Evolutionary conservation across 2,113 vertebrate genomes (phyloP), one percentile per base, ranked within the genome.

Genomic region (Rhea americana): DNA sequence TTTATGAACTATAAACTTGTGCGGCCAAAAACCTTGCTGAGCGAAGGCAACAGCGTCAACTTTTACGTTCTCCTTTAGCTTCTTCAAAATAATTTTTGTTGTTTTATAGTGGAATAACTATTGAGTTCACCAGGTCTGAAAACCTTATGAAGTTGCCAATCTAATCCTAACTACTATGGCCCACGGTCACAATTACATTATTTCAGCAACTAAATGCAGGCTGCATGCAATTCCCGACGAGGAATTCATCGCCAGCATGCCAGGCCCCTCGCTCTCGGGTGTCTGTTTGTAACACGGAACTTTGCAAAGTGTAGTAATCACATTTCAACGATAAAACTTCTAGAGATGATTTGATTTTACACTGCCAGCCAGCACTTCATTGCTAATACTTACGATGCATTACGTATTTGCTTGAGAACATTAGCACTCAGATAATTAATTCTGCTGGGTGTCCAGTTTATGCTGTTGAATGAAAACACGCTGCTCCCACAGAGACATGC

Each of bases 371-470:
- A 95, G 65, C 51, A 85, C 71, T 90, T 95, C 93, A 68, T 68
- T 95, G 86, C 93, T 59, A 76, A 65, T 76, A 86, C 73, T 83
- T 85, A 73, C 15, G 71, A 95, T 93, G 73, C 96, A 79, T 95
- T 94, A 85, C 70, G 7, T 88, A 95, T 53, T 89, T 94, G 93
- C 72, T 74, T 87, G 82, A 93, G 94, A 93, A 77, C 82, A 96
- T 96, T 89, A 95, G 95, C 78, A 79, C 85, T 91, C 71, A 91
- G 82, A 76, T 93, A 96, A 97, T 92, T 91, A 97, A 91, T 63
- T 94, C 73, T 92, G 81, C 79, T 14, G 41, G 75, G 87, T 85
- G 73, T 84, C 81, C 48, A 0, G 66, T 89, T 84, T 91, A 81
- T 13, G 81, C 45, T 92, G 59, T n/a, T 87, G 76, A 80, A 71